Evolutionary conservation across 2,113 vertebrate genomes (phyloP).

Genomic region (Nibea albiflora): DNA sequence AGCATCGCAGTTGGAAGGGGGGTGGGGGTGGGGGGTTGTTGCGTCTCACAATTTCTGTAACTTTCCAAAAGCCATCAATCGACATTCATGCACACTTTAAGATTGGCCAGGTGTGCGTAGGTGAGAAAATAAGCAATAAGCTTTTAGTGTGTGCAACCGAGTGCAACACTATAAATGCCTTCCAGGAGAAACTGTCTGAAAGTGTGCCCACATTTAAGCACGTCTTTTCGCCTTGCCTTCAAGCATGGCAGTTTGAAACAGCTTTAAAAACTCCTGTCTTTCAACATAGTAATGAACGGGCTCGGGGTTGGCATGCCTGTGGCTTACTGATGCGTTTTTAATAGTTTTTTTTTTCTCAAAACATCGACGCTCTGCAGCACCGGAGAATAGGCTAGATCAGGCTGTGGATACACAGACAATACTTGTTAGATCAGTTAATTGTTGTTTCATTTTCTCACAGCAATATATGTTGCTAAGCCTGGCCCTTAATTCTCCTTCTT

Average conservation of each 20-base stretch:
- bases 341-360: too few relatives aligned
- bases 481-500: not conserved
- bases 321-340: not conserved
- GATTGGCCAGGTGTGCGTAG: not conserved
- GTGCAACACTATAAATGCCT: not conserved
- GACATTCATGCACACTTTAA: not conserved
- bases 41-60: not conserved
- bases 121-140: not conserved
- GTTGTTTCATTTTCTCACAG: constrained; percentile 1
- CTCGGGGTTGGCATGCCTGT: not conserved
- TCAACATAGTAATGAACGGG: not conserved
- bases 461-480: not conserved
- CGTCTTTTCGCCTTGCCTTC: not conserved
- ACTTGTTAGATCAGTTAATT: not conserved
- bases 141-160: not conserved
- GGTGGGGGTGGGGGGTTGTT: too few relatives aligned
- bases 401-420: not conserved
- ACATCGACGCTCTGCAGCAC: not conserved
- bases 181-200: not conserved
- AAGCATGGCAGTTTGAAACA: not conserved
- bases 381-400: not conserved
- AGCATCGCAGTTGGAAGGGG: too few relatives aligned
- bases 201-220: not conserved
- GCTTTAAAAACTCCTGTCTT: not conserved
- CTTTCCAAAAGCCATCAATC: not conserved